Base-by-base conservation (phyloP, 1,140 invertebrate species). In the Oryctes rhinoceros region DNA sequence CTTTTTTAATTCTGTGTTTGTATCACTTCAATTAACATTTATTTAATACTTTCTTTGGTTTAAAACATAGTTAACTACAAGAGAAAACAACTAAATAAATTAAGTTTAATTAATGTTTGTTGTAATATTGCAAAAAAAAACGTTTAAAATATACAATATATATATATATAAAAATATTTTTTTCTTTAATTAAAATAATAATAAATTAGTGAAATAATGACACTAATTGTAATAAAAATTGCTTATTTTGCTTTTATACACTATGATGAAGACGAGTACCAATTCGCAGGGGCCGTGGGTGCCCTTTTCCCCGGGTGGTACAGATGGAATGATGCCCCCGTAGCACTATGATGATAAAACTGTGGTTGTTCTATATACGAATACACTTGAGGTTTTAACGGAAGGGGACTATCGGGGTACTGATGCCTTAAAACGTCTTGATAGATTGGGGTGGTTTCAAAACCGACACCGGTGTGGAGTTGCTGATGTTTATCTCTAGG, bases 311-410 rank as follows among this genome's bases (percentile, higher is more conserved):
- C 90, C 5, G 94, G 93, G 88, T 97, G 96, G 87, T 97, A 97
- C 5, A 97, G 89, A 88, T 97, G 96, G 87, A 97, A 97, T 15
- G 95, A 94, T 10, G 95, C 93, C 75, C 92, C 90, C 79, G 93
- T 84, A 30, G 90, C 88, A 18, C 89, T 91, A 84, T 93, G 92
- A 83, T 93, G 94, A 88, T 96, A 97, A 84, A 96, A 96, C 86
- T 96, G 95, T 11, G 94, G 92, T 87, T 96, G 94, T 84, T 95
- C 94, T 4, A 91, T 88, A 74, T 90, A 90, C 15, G 94, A 94
- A 86, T 97, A 96, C 24, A 95, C 94, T 85, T 97, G 96, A n/a
- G 96, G 96, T 87, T 97, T 97, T 15, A 97, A 88, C 1, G 96
- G 95, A 82, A 97, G 87, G 1, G 95, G 92, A 83, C 96, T 92